Conservation (phyloP, 2,797 vertebrate genomes). For the Streptopelia turtur region DNA sequence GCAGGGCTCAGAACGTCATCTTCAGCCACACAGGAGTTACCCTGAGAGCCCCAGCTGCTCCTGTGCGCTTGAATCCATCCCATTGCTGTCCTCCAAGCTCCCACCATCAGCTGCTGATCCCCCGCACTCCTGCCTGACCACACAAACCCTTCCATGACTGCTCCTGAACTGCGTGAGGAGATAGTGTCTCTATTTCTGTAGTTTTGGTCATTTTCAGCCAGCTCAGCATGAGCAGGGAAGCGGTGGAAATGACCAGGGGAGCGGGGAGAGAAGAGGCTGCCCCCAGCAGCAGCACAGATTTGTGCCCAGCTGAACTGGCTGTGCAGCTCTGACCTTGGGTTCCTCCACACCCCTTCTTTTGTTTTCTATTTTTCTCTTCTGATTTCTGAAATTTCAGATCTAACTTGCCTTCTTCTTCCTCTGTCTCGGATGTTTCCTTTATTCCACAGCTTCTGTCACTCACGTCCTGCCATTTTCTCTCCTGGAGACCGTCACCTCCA, state of each 20-base stretch:
- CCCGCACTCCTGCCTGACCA: background rate
- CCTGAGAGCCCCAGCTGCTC: background rate
- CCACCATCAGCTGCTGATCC: background rate
- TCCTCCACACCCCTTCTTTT: background rate
- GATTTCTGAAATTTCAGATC: background rate
- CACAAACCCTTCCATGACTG: background rate
- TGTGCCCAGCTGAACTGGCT: background rate
- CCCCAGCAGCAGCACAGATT: background rate
- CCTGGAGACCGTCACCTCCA: background rate
- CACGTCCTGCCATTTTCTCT: background rate
- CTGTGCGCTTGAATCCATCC: background rate
- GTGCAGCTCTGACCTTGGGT: background rate
- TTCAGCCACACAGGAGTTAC: background rate
- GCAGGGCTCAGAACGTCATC: background rate
- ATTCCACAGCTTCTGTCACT: background rate
- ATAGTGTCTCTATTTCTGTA: background rate
- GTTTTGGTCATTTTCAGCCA: background rate
- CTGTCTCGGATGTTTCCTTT: background rate
- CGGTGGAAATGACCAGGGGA: fast-evolving
- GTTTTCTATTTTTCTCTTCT: background rate
- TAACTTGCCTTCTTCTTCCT: background rate
- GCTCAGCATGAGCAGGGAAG: background rate
- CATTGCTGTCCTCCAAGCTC: fast-evolving
- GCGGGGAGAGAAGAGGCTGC: background rate
- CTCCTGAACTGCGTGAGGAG: background rate